Evolutionary conservation across 2,113 vertebrate species (phyloP), one percentile per base, ranked within the genome.

Genomic region (Pseudopodoces humilis): DNA sequence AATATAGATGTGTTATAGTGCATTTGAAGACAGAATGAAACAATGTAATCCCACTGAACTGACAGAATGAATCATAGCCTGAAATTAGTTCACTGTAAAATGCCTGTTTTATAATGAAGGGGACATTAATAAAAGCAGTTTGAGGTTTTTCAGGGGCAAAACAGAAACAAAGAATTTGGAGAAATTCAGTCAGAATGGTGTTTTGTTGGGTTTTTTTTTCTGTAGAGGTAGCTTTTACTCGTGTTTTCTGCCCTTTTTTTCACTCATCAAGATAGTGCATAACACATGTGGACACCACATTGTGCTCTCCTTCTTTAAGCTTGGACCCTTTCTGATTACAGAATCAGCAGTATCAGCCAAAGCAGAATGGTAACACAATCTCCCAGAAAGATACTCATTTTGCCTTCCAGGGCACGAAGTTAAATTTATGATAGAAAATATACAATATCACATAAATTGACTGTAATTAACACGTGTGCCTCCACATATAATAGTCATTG

Each of bases 131-230:
- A 81, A 50, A 87, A 74, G 16, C 9, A 43, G 2, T 31, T 31
- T 31, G 14, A 11, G 10, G 0, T 1, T 5, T 31, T 31, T 16
- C 0, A 0, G 31, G 13, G 14, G 13, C 7, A 89, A 77, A 83
- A 52, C 10, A 15, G 13, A 77, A 65, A 39, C 6, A 55, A 88
- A 59, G 11, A 23, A 62, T 56, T 77, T 23, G 6, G 15, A 28
- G 6, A 53, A 56, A 60, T 33, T 30, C 64, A 55, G 7, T 7
- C 9, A 60, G 12, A 12, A 39, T 39, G 39, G 39, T 39, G 39
- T 39, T 39, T 39, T 37, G 9, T 35, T 9, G 12, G 23, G 39
- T 39, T 39, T 35, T 52, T 46, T 53, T 56, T n/a, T 35, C 41
- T 56, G 11, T 20, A 67, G 24, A 58, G 1, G 13, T 18, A 43